Conservation (phyloP, 2,113 vertebrate genomes). For the Poeciliopsis occidentalis region DNA sequence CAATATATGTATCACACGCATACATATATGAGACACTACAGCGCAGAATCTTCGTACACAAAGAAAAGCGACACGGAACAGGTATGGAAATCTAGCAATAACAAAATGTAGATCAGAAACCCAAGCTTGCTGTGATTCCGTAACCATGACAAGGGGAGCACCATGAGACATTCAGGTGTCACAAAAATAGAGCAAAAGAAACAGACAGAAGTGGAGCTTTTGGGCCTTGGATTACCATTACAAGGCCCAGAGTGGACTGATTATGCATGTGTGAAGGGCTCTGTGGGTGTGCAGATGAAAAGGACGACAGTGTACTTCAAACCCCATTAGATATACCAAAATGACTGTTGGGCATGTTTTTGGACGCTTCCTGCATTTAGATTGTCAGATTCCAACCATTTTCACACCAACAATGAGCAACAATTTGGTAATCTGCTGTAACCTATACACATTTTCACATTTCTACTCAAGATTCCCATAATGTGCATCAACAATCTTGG, state of each 20-base stretch:
- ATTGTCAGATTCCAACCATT: slow-evolving; percentile 4
- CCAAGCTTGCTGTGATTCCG: slow-evolving; percentile 92
- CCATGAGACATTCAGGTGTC: slow-evolving; percentile 81
- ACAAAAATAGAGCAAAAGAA: slow-evolving; percentile 69
- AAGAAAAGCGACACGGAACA: slow-evolving; percentile 76
- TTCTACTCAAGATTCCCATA: slow-evolving; percentile 8
- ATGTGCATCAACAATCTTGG: neutral
- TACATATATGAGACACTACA: slow-evolving; percentile 81
- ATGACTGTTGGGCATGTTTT: slow-evolving; percentile 46
- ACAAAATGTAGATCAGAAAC: slow-evolving; percentile 80
- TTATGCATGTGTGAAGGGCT: slow-evolving; percentile 74
- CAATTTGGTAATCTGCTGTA: neutral
- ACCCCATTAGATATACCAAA: slow-evolving; percentile 40
- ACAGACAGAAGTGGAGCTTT: slow-evolving; percentile 65
- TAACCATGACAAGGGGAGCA: slow-evolving; percentile 90
- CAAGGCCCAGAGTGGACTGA: slow-evolving; percentile 82
- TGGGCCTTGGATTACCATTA: slow-evolving; percentile 86
- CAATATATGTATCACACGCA: slow-evolving; percentile 80
- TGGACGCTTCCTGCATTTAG: slow-evolving; percentile 29
- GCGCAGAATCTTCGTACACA: slow-evolving; percentile 75
- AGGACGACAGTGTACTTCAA: slow-evolving; percentile 70
- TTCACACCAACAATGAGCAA: neutral
- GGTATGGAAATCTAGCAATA: slow-evolving; percentile 80
- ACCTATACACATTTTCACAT: neutral
- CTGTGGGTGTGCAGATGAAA: slow-evolving; percentile 74